Evolutionary conservation across 2,113 vertebrate genomes (phyloP).

Genomic region (Phyllostomus hastatus): DNA sequence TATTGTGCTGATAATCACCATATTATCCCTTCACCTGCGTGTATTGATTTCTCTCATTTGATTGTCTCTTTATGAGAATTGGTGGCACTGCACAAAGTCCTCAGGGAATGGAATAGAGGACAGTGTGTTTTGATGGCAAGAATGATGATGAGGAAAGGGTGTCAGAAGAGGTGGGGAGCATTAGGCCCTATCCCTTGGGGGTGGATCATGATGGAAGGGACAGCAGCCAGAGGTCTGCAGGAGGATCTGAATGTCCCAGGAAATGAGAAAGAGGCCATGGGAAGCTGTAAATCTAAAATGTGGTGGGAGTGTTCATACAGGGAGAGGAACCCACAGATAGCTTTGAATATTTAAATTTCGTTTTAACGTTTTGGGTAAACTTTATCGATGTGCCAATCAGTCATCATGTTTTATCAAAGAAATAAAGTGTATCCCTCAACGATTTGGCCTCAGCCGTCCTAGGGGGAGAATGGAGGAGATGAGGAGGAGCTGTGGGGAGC

Average conservation of each 20-base stretch:
- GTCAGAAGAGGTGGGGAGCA: background rate
- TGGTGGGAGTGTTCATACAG: background rate
- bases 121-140: background rate
- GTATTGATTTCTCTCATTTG: background rate
- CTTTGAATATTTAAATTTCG: background rate
- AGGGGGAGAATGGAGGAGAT: background rate
- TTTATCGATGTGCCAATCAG: background rate
- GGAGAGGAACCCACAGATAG: background rate
- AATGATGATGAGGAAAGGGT: background rate
- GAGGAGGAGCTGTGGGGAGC: too few relatives aligned
- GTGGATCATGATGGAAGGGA: background rate
- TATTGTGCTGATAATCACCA: background rate
- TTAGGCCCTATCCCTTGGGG: background rate
- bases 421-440: background rate
- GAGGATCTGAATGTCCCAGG: background rate
- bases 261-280: background rate
- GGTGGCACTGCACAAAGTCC: background rate
- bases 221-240: background rate
- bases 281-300: background rate
- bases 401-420: background rate
- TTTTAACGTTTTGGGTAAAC: background rate
- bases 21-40: background rate
- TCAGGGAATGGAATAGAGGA: background rate
- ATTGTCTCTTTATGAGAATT: background rate
- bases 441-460: background rate